Evolutionary conservation across 1,140 invertebrate genomes (phyloP), one percentile per base, ranked within the genome.

Genomic region (Spodoptera frugiperda): DNA sequence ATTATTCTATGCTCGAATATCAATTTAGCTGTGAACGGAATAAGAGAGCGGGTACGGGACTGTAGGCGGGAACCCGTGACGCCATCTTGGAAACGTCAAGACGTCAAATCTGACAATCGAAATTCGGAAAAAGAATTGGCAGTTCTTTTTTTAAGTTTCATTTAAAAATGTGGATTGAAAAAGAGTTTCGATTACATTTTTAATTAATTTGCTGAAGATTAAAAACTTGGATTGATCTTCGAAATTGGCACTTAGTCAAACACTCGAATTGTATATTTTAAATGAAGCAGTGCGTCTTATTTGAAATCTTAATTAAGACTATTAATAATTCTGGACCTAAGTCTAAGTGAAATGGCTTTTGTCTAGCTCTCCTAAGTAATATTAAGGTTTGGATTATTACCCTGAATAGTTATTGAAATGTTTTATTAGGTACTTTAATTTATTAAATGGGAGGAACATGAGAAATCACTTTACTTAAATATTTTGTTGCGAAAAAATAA

Each of bases 321-420:
- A 49, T 67, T 49, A 48, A 67, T 67, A 25, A 67, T 67, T 49
- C 17, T 46, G 33, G 17, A 48, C 63, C 12, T 49, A 49, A 46
- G 21, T 48, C 44, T 46, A n/a, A 61, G 9, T 39, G 44, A 49
- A 49, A 67, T 67, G 11, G 44, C 44, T 49, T 65, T 49, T 48
- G 63, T 48, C 63, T 67, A 67, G 63, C 5, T 19, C 33, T n/a
- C 21, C 21, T 67, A 48, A 48, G 44, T 49, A 48, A 67, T 48
- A 12, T 9, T 25, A 48, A 67, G 46, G 12, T 48, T 59, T 21
- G 19, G 53, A 55, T 65, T 48, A 65, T 21, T 48, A 12, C 21
- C n/a, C 25, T 59, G 10, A 44, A 9, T 48, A 44, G n/a, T 61
- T 17, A 65, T 65, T 65, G 44, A 65, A 65, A 21, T 65, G 17